phyloP scores from a whole-genome alignment of 2,888 invertebrate species.

The Galerucella nymphaeae region DNA sequence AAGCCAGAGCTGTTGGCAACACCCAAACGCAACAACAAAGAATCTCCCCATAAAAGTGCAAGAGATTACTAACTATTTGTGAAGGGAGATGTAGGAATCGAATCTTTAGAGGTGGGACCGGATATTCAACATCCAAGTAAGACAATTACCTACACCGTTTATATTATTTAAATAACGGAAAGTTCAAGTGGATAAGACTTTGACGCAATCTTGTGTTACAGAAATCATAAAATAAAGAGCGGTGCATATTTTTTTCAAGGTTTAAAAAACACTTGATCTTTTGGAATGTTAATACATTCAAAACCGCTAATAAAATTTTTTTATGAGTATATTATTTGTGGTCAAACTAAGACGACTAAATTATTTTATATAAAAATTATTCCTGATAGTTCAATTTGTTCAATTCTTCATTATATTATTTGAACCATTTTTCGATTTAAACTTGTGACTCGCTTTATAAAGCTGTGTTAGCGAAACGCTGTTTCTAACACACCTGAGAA shows the following conservation, averaged over 20 bases:
- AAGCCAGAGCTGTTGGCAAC: conserved; percentile 28
- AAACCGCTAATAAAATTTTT: too few species aligned
- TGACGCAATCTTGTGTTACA: background rate
- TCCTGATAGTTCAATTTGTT: too few species aligned
- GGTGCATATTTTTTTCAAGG: background rate
- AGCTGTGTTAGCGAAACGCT: too few species aligned
- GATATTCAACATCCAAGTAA: background rate
- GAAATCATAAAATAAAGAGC: background rate
- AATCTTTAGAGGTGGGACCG: conserved; percentile 27
- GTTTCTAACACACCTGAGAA: too few species aligned
- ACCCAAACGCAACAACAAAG: conserved; percentile 29
- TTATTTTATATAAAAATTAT: too few species aligned
- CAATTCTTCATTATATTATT: too few species aligned
- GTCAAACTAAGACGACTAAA: too few species aligned
- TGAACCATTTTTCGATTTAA: too few species aligned
- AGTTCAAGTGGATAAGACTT: background rate
- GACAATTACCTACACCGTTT: background rate
- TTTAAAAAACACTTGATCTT: background rate
- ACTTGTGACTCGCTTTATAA: too few species aligned
- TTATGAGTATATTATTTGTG: too few species aligned
- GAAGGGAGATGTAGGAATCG: conserved; percentile 24
- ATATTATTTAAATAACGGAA: background rate
- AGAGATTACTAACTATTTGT: conserved; percentile 21
- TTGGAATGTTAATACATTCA: background rate
- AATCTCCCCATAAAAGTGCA: conserved; percentile 31